Percentiles rank a stretch among this genome's conserved stretches.
Conservation (phyloP, 2,113 vertebrate species). For the Calonectris borealis region DNA sequence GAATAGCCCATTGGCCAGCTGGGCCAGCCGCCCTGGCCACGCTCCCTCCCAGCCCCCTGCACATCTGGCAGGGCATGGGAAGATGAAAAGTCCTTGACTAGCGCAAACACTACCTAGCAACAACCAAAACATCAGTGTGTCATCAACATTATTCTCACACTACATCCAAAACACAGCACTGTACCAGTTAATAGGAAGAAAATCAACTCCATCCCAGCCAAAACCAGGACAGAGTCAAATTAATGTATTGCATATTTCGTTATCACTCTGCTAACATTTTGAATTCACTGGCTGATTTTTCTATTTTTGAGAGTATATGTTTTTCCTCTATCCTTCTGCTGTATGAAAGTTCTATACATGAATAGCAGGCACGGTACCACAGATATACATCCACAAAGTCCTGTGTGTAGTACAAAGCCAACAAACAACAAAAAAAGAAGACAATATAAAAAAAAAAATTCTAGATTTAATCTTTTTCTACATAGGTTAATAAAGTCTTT, state of each 20-base stretch:
- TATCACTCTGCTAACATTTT: neutral
- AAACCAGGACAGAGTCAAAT: too few relatives aligned
- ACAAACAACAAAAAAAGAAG: neutral
- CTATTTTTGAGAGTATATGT: neutral
- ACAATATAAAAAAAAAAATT: neutral
- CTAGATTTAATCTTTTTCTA: neutral
- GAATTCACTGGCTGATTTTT: neutral
- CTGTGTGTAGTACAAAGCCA: neutral
- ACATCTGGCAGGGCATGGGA: too few relatives aligned
- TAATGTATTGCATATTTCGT: neutral
- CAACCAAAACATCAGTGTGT: too few relatives aligned
- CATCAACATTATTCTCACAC: too few relatives aligned
- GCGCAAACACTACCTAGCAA: too few relatives aligned
- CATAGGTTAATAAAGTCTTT: rapidly evolving
- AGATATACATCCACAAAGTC: neutral
- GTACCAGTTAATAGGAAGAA: too few relatives aligned
- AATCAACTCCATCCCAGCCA: too few relatives aligned
- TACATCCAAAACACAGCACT: too few relatives aligned
- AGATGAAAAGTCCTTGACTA: too few relatives aligned
- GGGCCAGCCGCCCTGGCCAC: too few relatives aligned
- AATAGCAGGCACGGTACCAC: neutral
- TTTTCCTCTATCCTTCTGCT: neutral
- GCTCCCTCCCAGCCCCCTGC: too few relatives aligned
- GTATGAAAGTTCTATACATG: neutral
- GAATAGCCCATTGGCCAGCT: too few relatives aligned